phyloP scores from a whole-genome alignment of 2,113 vertebrate genomes.

The Mandrillus leucophaeus region DNA sequence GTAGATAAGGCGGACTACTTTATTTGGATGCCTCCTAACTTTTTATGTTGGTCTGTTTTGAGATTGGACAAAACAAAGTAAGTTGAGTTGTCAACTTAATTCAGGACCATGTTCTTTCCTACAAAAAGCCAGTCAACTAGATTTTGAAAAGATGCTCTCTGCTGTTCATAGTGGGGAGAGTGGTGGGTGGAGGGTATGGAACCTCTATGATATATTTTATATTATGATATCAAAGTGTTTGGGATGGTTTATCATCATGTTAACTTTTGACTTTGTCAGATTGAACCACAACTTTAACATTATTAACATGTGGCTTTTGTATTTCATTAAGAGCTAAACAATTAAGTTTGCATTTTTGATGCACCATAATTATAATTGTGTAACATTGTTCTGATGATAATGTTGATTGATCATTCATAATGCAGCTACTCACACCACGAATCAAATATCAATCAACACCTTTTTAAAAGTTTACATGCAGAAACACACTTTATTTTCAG shows the following conservation, averaged over 20 bases:
- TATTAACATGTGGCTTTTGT: constrained; percentile 81
- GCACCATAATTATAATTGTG: constrained; percentile 80
- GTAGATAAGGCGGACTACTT: not conserved
- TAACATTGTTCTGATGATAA: constrained; percentile 84
- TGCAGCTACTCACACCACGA: constrained; percentile 75
- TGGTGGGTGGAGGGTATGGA: not conserved
- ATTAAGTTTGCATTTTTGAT: constrained; percentile 84
- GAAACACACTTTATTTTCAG: constrained; percentile 78
- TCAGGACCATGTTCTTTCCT: not conserved
- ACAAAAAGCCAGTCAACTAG: not conserved
- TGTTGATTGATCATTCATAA: constrained; percentile 85
- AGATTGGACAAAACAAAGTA: not conserved
- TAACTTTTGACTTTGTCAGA: constrained; percentile 62
- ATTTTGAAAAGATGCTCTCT: not conserved
- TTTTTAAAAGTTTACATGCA: constrained; percentile 77
- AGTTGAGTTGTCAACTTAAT: not conserved
- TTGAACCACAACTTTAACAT: constrained; percentile 75
- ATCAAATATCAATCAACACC: constrained; percentile 82
- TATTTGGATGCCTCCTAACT: not conserved
- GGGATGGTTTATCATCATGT: constrained; percentile 54
- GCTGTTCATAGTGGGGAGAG: not conserved
- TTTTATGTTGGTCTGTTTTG: not conserved
- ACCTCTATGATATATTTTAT: constrained; percentile 35
- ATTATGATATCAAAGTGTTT: constrained; percentile 65
- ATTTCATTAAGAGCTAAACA: constrained; percentile 81